phyloP scores from a whole-genome alignment of 2,888 invertebrate genomes.

The Habroteleia sp. region DNA sequence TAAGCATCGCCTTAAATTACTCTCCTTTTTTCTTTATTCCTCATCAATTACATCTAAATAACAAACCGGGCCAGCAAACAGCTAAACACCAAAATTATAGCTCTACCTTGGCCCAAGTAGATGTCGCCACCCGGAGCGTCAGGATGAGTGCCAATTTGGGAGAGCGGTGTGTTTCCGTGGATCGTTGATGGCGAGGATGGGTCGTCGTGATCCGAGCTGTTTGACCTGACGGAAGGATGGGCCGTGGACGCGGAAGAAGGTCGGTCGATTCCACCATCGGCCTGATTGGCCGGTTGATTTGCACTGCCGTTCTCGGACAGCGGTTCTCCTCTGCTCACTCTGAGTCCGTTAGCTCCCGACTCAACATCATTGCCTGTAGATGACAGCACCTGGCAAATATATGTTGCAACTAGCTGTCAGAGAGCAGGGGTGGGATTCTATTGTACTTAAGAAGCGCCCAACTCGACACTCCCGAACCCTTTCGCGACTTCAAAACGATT shows the following conservation, averaged over 20 bases:
- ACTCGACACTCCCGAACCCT: constrained; percentile 60
- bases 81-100: too few relatives aligned
- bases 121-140: constrained; percentile 83
- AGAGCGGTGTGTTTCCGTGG: constrained; percentile 92
- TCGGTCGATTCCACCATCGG: constrained; percentile 74
- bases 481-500: not conserved
- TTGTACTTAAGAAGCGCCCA: constrained; percentile 77
- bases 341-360: constrained; percentile 82
- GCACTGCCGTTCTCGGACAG: constrained; percentile 75
- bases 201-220: constrained; percentile 77
- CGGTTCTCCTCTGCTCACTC: constrained; percentile 80
- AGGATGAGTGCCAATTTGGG: constrained; percentile 90
- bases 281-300: constrained; percentile 72
- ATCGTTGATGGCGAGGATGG: constrained; percentile 83
- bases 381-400: constrained; percentile 82
- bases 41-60: too few relatives aligned
- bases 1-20: too few relatives aligned
- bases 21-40: too few relatives aligned
- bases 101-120: constrained; percentile 81
- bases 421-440: constrained; percentile 81
- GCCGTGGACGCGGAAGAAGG: constrained; percentile 76
- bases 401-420: constrained; percentile 81
- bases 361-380: constrained; percentile 82
- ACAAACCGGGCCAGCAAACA: too few relatives aligned
- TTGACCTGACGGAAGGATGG: constrained; percentile 76